Conservation (phyloP, 2,888 invertebrate genomes). For the Fragum whitleyi region DNA sequence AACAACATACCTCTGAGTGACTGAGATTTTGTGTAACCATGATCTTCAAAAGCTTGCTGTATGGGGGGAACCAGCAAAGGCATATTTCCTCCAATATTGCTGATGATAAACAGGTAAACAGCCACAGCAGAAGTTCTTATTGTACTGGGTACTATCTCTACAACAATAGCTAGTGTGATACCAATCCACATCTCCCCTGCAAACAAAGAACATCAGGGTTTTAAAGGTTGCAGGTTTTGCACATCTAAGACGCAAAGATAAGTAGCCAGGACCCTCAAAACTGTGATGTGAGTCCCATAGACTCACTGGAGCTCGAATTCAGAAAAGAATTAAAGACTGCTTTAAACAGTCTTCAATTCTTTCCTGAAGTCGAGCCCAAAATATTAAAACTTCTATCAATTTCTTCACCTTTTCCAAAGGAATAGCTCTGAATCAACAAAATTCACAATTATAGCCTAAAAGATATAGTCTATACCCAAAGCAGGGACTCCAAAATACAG, state of each 20-base stretch:
- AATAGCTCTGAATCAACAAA: no score
- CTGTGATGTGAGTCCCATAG: no score
- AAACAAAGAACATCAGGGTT: background rate
- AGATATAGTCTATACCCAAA: no score
- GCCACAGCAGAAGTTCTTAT: constrained; percentile 84
- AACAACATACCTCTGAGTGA: constrained; percentile 72
- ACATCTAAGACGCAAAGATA: no score
- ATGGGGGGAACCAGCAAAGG: constrained; percentile 84
- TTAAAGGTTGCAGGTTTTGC: background rate
- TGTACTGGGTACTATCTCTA: constrained; percentile 84
- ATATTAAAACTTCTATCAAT: no score
- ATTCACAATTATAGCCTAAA: no score
- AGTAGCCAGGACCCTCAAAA: no score
- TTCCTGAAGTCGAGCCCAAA: no score
- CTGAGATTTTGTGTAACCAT: constrained; percentile 67
- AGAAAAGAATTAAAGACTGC: no score
- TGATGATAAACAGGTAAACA: constrained; percentile 85
- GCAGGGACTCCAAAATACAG: no score
- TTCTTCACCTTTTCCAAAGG: background rate
- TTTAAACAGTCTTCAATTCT: no score
- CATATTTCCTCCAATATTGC: constrained; percentile 85
- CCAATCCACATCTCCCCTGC: constrained; percentile 86
- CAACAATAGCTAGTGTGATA: constrained; percentile 83
- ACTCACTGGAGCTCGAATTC: no score
- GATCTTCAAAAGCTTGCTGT: constrained; percentile 71